A percentile compares a stretch with the other conserved stretches of the same genome.
These are phyloP conservation scores for Agonopterix arenella DNA, from an alignment of 2,888 invertebrate genomes.

Conservation along the genomic window DNA sequence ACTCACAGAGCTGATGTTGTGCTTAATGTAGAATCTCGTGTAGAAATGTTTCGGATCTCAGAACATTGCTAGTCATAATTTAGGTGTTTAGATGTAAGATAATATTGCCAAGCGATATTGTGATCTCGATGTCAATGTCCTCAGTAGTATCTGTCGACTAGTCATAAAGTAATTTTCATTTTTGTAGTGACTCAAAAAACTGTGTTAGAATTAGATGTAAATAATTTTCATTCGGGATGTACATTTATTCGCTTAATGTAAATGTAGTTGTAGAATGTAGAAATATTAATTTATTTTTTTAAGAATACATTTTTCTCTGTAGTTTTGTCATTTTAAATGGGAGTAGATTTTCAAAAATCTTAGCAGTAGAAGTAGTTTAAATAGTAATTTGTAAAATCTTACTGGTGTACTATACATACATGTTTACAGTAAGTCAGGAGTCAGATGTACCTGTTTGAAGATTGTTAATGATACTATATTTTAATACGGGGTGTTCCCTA, in stretches of 20 bases:
- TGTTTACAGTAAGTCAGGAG: slow-evolving; percentile 28
- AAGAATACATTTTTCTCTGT: slow-evolving; percentile 3
- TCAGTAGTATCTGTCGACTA: slow-evolving; percentile 10
- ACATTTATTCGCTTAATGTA: slow-evolving; percentile 24
- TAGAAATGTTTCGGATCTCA: slow-evolving; percentile 22
- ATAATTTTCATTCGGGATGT: slow-evolving; percentile 11
- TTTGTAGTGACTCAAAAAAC: slow-evolving; percentile 9
- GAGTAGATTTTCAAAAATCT: background rate
- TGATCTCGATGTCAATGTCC: slow-evolving; percentile 43
- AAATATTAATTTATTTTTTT: slow-evolving; percentile 31
- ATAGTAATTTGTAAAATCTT: background rate
- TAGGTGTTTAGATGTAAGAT: slow-evolving; percentile 23
- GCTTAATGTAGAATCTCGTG: slow-evolving; percentile 9
- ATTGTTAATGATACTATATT: background rate
- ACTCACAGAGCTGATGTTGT: slow-evolving; percentile 9
- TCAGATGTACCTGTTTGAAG: slow-evolving; percentile 39
- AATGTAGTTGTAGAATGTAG: slow-evolving; percentile 19
- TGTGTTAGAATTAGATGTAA: slow-evolving; percentile 11
- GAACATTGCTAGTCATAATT: slow-evolving; percentile 34
- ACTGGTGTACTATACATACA: background rate
- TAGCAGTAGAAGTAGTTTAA: background rate
- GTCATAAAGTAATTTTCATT: slow-evolving; percentile 9
- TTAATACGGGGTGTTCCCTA: no score
- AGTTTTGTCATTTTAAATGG: slow-evolving; percentile 3
- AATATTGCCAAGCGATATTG: slow-evolving; percentile 73